Base-by-base conservation (phyloP, 30 jellyfish, hydroid and myxozoan genomes). In the Pseudorhiza aurosa region DNA sequence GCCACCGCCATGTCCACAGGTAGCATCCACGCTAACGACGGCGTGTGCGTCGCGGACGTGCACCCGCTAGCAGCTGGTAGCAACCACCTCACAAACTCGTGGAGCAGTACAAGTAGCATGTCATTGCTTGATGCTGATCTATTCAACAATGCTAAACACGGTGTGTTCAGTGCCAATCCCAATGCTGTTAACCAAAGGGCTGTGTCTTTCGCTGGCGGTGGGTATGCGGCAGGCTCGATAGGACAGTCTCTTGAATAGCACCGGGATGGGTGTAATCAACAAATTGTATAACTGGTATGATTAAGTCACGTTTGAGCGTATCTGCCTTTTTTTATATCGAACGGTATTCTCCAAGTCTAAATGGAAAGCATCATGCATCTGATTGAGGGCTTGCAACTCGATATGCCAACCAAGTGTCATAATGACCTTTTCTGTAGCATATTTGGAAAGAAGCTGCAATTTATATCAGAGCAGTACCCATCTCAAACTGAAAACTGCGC, bases 181-280 rank as follows among this genome's bases (percentile, higher is more conserved):
- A 78, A 39, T 35, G 30, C 77, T 14, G 82, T 68, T 19, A 40
- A 51, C 40, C 87, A 74, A 40, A 51, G 87, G 46, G 57, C 77
- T 58, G 90, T 65, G 40, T 28, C 74, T 8, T 78, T 78, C 28
- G 82, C 82, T 22, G 74, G 79, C 15, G 82, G 75, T 39, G 90
- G 82, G 19, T 78, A 59, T 55, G 57, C 82, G 12, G 37, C 90
- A 3, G 68, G 79, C 35, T 62, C 90, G 8, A 60, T 78, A 15
- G 58, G 90, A 35, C 90, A 78, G 27, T 55, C 90, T 7, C 82
- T 78, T 36, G 90, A 78, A 60, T 78, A 78, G 42, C 45, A 32
- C 15, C 18, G 51, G 62, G 43, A 69, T 11, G 44, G n/a, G 44
- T 10, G 50, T 47, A 7, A 17, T 47, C 62, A 26, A 47, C n/a